Evolutionary conservation across 2,888 invertebrate species (phyloP), one percentile per base, ranked within the genome.

Genomic region (Drosophila acutilabella): DNA sequence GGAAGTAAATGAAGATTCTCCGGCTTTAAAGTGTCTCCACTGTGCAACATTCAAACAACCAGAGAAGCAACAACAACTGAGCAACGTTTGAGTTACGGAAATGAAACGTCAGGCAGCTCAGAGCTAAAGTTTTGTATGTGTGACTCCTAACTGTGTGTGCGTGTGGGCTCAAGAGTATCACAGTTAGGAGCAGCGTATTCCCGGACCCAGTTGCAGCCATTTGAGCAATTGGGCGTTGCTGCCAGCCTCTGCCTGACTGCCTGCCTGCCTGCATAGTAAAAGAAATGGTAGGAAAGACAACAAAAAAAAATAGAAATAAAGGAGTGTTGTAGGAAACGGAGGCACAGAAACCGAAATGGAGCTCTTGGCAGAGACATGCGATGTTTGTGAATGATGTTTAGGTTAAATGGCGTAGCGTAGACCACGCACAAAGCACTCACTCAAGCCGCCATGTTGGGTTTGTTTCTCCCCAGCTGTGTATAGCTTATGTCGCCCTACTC

Each of bases 61-160:
- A n/a, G 51, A 52, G 11, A 40, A 42, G 10, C 41, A 57, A 33
- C 71, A 52, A n/a, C 73, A 73, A 73, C 59, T 53, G 71, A 66
- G 71, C 72, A 69, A 71, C 88, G 57, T 89, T 89, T 89, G 89
- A 89, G 88, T 85, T 88, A 84, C 88, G 89, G 89, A 89, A 84
- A 84, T 84, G 89, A 84, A 88, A 84, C 80, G 84, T 88, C 89
- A 85, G 54, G 50, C 66, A 52, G 57, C 65, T 45, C 26, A 36
- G 42, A 41, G 42, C 59, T 48, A 16, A 5, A 33, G 44, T 41
- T 44, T 20, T 53, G 8, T 50, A 36, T 53, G 1, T 38, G 23
- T 30, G 26, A 36, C 36, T 36, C 13, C 13, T 26, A 18, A 33
- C 11, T 60, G 14, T 60, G 10, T 58, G 26, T 60, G 57, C 59